Conservation (phyloP, 92 coral and sea anemone species). For the Virgularia gustaviana region DNA sequence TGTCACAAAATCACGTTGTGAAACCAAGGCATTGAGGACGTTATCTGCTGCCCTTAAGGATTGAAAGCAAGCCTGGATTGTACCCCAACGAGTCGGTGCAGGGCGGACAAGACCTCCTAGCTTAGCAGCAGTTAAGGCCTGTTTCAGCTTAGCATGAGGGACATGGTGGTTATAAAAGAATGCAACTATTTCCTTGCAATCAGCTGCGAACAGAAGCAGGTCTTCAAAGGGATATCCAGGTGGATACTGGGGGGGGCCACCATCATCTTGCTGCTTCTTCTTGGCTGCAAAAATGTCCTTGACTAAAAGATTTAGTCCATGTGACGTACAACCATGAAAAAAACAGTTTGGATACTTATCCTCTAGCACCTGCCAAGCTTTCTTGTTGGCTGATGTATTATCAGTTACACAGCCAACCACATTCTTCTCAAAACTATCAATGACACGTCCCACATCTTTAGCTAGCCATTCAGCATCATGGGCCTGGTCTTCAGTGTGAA, state of each 20-base stretch:
- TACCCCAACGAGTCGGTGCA: conserved; percentile 1
- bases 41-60: conserved; percentile 4
- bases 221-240: conserved; percentile 1
- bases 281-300: conserved; percentile 6
- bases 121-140: not conserved
- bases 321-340: not conserved
- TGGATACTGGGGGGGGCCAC: not conserved
- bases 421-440: not conserved
- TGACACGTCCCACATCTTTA: not conserved
- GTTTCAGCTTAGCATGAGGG: not conserved
- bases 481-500: not conserved
- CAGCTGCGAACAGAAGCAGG: not conserved
- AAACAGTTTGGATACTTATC: not conserved
- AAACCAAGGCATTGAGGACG: conserved; percentile 1
- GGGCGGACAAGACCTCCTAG: conserved; percentile 2
- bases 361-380: conserved; percentile 4
- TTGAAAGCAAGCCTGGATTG: conserved; percentile 3
- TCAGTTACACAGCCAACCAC: conserved; percentile 6
- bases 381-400: conserved; percentile 8
- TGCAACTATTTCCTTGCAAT: not conserved
- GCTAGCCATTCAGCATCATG: conserved; percentile 19
- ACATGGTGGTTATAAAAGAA: conserved; percentile 13
- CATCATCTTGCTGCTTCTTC: not conserved
- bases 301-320: conserved; percentile 16
- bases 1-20: not conserved